Evolutionary conservation across 2,113 vertebrate species (phyloP), one percentile per base, ranked within the genome.

Genomic region (Tiliqua scincoides): DNA sequence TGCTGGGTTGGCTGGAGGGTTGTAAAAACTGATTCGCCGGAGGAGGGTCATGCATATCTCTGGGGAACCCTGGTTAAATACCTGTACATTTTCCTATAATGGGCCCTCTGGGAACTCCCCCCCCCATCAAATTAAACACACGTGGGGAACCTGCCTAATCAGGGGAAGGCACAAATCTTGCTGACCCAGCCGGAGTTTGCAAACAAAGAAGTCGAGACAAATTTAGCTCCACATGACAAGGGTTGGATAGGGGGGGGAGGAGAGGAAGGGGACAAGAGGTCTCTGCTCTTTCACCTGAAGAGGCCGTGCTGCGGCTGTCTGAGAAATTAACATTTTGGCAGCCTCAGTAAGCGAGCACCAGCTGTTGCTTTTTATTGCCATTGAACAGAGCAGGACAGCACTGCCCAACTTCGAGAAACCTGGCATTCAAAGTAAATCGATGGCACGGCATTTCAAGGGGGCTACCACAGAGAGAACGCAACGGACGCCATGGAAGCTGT

Each of bases 1-100:
- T 90, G 96, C 94, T 94, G 96, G 63, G 82, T 89, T 59, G n/a
- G 87, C 88, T 84, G 12, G 88, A 89, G 72, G 88, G 91, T 91
- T 90, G 23, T 73, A 85, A 95, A 92, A 95, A 91, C 79, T 79
- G 12, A 71, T 6, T 93, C 85, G n/a, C 95, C 90, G n/a, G 67
- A 91, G 94, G 94, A 0, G 27, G 11, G 73, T 90, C 86, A 89
- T 86, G 87, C 83, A 65, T 48, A 57, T 35, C 96, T 90, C 93
- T 25, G 68, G 91, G 95, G 76, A 93, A 76, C 65, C 32, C 40
- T 0, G 0, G 86, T 82, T 48, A 87, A 95, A 95, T 85, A 91
- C 89, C 37, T 80, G 87, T 61, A 89, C 84, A 88, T 85, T 95
- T 89, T 54, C 78, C 91, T 87, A 90, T 92, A 89, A 70, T 3